phyloP scores from a whole-genome alignment of 2,888 invertebrate species.

The Dryococelus australis region DNA sequence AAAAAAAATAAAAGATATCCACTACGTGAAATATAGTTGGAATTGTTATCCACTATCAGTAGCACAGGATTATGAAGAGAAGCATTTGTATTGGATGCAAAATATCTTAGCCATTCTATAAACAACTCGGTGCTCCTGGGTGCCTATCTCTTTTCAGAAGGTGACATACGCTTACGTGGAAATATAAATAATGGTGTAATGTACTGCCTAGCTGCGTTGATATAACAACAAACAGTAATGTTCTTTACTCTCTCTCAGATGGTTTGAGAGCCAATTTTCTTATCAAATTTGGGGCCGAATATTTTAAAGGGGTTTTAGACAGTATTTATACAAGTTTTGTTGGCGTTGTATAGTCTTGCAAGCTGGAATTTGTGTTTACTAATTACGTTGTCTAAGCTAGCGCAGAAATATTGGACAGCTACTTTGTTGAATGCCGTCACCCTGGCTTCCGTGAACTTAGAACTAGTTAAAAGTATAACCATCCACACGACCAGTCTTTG shows the following conservation, averaged over 20 bases:
- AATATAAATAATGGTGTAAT: constrained; percentile 61
- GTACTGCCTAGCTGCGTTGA: constrained; percentile 56
- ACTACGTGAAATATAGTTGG: constrained; percentile 31
- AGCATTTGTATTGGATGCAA: constrained; percentile 28
- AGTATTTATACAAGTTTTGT: constrained; percentile 58
- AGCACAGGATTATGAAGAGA: constrained; percentile 32
- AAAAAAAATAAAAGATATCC: background rate
- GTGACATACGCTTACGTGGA: constrained; percentile 51
- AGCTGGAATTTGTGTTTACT: constrained; percentile 47
- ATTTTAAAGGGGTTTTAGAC: constrained; percentile 57
- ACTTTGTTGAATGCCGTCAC: constrained; percentile 50
- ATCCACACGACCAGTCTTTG: constrained; percentile 51
- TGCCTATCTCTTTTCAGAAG: constrained; percentile 58
- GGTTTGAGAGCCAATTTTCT: constrained; percentile 57
- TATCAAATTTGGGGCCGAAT: constrained; percentile 55
- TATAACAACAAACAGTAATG: constrained; percentile 57
- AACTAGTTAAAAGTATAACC: constrained; percentile 46
- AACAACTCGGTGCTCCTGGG: constrained; percentile 49
- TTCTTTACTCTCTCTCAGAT: constrained; percentile 56
- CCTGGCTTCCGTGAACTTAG: constrained; percentile 50
- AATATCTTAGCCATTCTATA: constrained; percentile 38
- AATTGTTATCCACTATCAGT: constrained; percentile 37
- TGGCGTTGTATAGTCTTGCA: constrained; percentile 55
- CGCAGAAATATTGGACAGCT: constrained; percentile 49
- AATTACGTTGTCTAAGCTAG: constrained; percentile 48